Base-by-base conservation (phyloP, 2,113 vertebrate genomes). In the Salvelinus fontinalis region DNA sequence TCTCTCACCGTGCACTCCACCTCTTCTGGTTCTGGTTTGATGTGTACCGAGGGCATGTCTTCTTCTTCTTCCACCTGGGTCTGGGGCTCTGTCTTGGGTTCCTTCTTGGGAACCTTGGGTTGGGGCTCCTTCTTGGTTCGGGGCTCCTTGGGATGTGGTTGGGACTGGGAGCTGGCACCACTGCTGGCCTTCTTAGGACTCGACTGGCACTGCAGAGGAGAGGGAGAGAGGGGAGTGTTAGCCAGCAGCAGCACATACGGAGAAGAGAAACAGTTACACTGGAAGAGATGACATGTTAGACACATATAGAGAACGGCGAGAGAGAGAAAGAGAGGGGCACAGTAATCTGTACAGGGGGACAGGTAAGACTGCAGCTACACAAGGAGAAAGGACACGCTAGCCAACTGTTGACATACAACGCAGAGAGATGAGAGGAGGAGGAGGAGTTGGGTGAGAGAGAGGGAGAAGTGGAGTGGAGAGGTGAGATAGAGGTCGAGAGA, bases 1-100 rank as follows among this genome's bases (percentile, higher is more conserved):
- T 51, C 70, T 80, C 93, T 93, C 89, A 94, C 93, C 90, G 91
- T 91, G 90, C 92, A 93, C 84, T 91, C 91, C 86, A 90, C 88
- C 90, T 94, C 94, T 84, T 93, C 92, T n/a, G 93, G 94, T 85
- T 94, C 94, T 1, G 90, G 80, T 85, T 94, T 94, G 90, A 94
- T 93, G 83, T 94, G 93, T 84, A 93, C 76, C 24, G 92, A 91
- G 57, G 93, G 93, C 94, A 94, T 94, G 84, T 90, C 86, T 39
- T 89, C 81, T 79, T 86, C 71, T 73, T 86, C 71, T 73, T 75
- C 34, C 65, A n/a, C 34, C 67, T 69, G 67, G 31, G 18, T 69
- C 31, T 39, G 34, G 66, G 26, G 26, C 66, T 39, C 26, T 7
- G 65, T 12, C 65, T 67, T 11, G 65, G 12, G 12, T 26, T 67